These are phyloP conservation scores for Parnassius apollo DNA, from an alignment of 2,888 invertebrate genomes.

Conservation along the genomic window DNA sequence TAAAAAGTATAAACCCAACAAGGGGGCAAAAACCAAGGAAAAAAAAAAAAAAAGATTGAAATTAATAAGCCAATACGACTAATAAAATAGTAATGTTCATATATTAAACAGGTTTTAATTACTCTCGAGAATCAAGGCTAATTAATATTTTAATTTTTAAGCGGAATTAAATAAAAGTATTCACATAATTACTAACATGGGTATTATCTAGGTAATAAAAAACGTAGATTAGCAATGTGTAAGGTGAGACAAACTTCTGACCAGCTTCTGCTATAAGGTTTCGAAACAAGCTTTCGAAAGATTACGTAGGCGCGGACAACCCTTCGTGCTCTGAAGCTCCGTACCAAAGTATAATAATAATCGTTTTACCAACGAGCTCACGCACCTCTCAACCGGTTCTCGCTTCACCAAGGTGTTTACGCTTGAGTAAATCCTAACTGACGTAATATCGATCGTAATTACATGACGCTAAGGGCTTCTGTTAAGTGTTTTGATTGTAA, in stretches of 20 bases:
- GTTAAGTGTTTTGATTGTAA: neutral
- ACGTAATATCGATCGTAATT: constrained; percentile 36
- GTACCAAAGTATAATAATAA: constrained; percentile 57
- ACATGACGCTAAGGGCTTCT: constrained; percentile 26
- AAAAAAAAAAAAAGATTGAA: too few species aligned
- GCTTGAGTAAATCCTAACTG: constrained; percentile 23
- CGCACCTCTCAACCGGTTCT: constrained; percentile 62
- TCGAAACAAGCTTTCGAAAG: constrained; percentile 30
- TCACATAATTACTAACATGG: too few species aligned
- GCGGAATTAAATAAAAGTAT: neutral
- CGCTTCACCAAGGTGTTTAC: constrained; percentile 28
- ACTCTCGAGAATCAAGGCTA: too few species aligned
- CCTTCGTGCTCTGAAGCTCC: constrained; percentile 49
- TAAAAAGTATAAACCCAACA: too few species aligned
- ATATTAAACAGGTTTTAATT: too few species aligned
- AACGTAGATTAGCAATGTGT: constrained; percentile 19
- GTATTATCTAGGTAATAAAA: too few species aligned
- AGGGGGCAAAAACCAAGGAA: too few species aligned
- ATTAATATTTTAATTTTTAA: neutral
- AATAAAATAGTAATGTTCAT: too few species aligned
- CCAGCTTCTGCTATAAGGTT: constrained; percentile 28
- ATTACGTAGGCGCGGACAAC: constrained; percentile 29
- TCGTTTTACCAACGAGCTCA: constrained; percentile 65
- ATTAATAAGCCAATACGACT: too few species aligned
- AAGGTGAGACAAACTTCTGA: constrained; percentile 16